Conservation (phyloP, 2,888 invertebrate species). For the Amblyjoppa fuscipennis region DNA sequence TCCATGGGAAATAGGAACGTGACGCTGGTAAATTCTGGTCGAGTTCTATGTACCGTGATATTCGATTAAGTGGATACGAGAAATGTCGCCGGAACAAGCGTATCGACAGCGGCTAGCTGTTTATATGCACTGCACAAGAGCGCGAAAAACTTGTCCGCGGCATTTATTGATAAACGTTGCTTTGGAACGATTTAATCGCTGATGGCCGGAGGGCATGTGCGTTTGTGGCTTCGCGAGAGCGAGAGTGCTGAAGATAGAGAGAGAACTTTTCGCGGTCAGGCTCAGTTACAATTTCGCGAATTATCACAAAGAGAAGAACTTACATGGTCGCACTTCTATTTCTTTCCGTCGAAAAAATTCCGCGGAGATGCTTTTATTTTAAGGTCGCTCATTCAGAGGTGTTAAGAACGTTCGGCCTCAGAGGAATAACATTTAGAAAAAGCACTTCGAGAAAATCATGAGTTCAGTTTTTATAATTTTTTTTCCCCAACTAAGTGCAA, state of each 20-base stretch:
- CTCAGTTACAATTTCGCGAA: background rate
- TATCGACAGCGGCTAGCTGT: background rate
- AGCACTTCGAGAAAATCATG: too few species aligned
- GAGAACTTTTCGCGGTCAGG: background rate
- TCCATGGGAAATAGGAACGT: background rate
- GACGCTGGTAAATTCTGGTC: background rate
- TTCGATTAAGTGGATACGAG: slow-evolving; percentile 19
- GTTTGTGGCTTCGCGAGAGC: background rate
- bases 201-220: slow-evolving; percentile 2
- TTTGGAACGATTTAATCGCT: slow-evolving; percentile 5
- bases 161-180: slow-evolving; percentile 15
- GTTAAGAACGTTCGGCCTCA: background rate
- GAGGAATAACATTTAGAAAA: background rate
- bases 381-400: too few species aligned
- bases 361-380: too few species aligned
- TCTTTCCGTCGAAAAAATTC: too few species aligned
- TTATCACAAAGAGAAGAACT: too few species aligned
- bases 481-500: background rate
- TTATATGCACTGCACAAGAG: background rate
- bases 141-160: slow-evolving; percentile 14
- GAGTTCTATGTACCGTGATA: background rate
- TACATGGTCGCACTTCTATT: too few species aligned
- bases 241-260: background rate
- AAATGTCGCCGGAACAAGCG: background rate
- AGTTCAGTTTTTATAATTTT: background rate